Percentiles rank a stretch among this genome's conserved stretches.
These are phyloP conservation scores for Chelon auratus DNA, from an alignment of 2,797 vertebrate genomes.

Conservation along the genomic window DNA sequence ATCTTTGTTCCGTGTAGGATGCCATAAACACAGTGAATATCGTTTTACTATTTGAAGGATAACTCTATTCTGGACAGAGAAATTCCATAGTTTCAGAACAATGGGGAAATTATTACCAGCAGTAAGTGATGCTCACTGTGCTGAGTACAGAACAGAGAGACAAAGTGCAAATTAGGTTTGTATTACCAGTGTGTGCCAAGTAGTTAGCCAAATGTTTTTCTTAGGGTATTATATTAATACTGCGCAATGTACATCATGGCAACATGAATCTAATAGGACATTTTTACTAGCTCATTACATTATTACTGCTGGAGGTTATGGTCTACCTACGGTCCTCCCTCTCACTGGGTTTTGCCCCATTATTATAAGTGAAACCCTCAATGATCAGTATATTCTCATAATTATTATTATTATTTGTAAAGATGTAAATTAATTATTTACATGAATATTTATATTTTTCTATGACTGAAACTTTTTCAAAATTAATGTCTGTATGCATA, in stretches of 20 bases:
- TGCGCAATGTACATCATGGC: neutral
- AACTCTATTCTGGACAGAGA: neutral
- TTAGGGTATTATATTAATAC: neutral
- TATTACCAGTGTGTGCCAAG: conserved; percentile 4
- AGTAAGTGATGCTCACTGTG: conserved; percentile 3
- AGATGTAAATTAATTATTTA: no score
- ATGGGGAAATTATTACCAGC: conserved; percentile 3
- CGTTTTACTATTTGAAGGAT: neutral
- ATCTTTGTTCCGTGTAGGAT: no score
- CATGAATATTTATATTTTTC: neutral
- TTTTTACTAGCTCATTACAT: conserved; percentile 1
- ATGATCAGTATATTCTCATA: neutral
- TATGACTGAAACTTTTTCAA: no score
- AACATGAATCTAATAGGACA: conserved; percentile 1
- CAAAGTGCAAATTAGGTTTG: conserved; percentile 16
- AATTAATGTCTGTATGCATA: neutral
- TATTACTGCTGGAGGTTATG: neutral
- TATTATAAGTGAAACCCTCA: neutral
- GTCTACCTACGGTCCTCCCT: neutral
- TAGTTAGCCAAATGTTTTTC: conserved; percentile 1
- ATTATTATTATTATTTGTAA: neutral
- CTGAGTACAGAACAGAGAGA: conserved; percentile 8
- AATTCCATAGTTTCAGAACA: conserved; percentile 2
- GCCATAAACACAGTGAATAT: no score
- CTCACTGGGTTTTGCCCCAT: neutral